These are phyloP conservation scores for Bombus soroeensis DNA, from an alignment of 1,140 invertebrate species.

Conservation along the genomic window DNA sequence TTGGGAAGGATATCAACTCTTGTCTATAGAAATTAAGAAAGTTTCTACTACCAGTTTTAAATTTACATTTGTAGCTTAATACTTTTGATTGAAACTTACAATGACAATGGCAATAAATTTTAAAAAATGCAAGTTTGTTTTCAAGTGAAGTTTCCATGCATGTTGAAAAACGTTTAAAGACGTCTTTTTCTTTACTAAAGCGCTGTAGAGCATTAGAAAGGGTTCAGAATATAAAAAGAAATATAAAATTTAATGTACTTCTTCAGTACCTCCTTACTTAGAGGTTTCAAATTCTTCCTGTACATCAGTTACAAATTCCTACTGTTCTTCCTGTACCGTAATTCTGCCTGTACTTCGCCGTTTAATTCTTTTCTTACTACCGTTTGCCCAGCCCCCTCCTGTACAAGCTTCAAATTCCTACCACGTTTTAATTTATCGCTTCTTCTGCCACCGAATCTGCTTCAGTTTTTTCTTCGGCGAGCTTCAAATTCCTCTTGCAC, in stretches of 20 bases:
- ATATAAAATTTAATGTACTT: not conserved
- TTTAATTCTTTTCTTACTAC: conserved; percentile 5
- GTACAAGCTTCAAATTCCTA: conserved; percentile 23
- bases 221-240: not conserved
- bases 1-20: not conserved
- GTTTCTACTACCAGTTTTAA: not conserved
- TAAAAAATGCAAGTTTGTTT: too few species aligned
- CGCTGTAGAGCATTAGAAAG: too few species aligned
- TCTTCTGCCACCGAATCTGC: conserved; percentile 27
- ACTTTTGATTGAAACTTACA: too few species aligned
- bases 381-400: not conserved
- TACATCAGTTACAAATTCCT: conserved; percentile 37
- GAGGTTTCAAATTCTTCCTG: conserved; percentile 29
- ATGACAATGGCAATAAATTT: too few species aligned
- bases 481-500: conserved; percentile 22
- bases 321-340: not conserved
- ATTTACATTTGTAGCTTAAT: not conserved
- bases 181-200: not conserved
- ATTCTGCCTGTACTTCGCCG: not conserved
- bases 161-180: not conserved
- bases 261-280: conserved; percentile 16
- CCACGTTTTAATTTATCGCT: conserved; percentile 37
- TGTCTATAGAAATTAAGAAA: not conserved
- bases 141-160: too few species aligned
- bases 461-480: conserved; percentile 32